Evolutionary conservation across 2,797 vertebrate genomes (phyloP).

Genomic region (Darevskia mixta): DNA sequence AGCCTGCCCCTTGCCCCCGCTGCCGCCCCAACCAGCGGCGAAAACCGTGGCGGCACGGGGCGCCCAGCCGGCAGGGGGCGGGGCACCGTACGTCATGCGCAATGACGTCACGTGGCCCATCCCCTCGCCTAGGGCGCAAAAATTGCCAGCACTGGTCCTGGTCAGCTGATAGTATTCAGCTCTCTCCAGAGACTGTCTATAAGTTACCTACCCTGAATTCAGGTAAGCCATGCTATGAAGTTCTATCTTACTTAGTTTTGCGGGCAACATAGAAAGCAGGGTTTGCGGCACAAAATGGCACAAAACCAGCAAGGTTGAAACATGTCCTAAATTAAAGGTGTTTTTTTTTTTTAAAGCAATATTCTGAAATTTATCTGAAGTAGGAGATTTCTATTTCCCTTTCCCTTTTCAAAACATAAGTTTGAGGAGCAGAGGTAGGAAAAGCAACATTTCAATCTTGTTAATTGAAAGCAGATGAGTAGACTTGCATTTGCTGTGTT

Average conservation of each 20-base stretch:
- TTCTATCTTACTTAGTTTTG: neutral
- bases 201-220: neutral
- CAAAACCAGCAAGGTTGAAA: slow-evolving; percentile 18
- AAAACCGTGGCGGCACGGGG: too few relatives aligned
- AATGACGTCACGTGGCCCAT: too few relatives aligned
- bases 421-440: neutral
- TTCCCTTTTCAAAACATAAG: neutral
- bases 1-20: too few relatives aligned
- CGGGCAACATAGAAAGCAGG: too few relatives aligned
- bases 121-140: too few relatives aligned
- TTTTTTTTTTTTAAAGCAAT: neutral
- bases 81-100: too few relatives aligned
- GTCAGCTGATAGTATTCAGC: too few relatives aligned
- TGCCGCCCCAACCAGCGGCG: too few relatives aligned
- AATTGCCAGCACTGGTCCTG: too few relatives aligned
- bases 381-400: neutral
- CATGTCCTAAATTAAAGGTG: slow-evolving; percentile 33
- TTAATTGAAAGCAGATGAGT: slow-evolving; percentile 37
- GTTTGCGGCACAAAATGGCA: too few relatives aligned
- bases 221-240: neutral
- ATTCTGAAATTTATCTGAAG: slow-evolving; percentile 25
- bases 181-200: neutral
- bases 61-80: too few relatives aligned
- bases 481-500: neutral
- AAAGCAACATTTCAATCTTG: neutral